Conservation (phyloP, 1,140 invertebrate species). For the Steinernema khuongi region DNA sequence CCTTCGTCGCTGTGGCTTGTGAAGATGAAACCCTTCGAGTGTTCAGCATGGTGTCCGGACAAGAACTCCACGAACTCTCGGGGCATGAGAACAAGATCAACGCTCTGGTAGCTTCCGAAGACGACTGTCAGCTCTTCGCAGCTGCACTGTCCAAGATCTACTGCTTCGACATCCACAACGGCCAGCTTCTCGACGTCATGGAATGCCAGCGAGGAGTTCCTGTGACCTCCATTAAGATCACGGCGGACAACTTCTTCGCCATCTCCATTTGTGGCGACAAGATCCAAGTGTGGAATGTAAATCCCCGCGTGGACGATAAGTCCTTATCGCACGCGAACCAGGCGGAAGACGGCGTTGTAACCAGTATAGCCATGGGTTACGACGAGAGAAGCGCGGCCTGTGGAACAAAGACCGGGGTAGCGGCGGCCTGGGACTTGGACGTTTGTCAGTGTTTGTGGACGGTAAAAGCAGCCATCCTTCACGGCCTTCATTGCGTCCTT, state of each 20-base stretch:
- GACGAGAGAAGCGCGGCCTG: conserved; percentile 38
- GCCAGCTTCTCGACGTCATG: conserved; percentile 37
- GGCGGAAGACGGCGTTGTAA: conserved; percentile 36
- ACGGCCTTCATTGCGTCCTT: not conserved
- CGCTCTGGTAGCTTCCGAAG: conserved; percentile 34
- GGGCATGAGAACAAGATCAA: conserved; percentile 42
- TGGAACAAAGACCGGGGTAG: conserved; percentile 39
- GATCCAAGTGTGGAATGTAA: conserved; percentile 42
- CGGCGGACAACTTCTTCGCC: conserved; percentile 37
- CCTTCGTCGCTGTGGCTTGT: conserved; percentile 57
- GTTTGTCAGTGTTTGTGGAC: conserved; percentile 38
- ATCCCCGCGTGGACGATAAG: conserved; percentile 29
- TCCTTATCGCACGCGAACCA: not conserved
- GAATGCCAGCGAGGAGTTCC: conserved; percentile 20
- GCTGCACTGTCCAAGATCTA: conserved; percentile 34
- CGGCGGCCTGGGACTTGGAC: conserved; percentile 41
- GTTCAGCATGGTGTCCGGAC: conserved; percentile 50
- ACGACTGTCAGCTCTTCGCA: conserved; percentile 43
- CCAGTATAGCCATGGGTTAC: conserved; percentile 29
- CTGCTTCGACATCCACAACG: conserved; percentile 41
- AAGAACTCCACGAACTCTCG: conserved; percentile 56
- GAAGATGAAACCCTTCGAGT: conserved; percentile 57
- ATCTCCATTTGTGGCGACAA: conserved; percentile 32
- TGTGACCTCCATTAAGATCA: conserved; percentile 31
- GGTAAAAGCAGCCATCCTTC: not conserved